These are phyloP conservation scores for Gymnorhina tibicen DNA, from an alignment of 2,113 vertebrate genomes.

Conservation along the genomic window DNA sequence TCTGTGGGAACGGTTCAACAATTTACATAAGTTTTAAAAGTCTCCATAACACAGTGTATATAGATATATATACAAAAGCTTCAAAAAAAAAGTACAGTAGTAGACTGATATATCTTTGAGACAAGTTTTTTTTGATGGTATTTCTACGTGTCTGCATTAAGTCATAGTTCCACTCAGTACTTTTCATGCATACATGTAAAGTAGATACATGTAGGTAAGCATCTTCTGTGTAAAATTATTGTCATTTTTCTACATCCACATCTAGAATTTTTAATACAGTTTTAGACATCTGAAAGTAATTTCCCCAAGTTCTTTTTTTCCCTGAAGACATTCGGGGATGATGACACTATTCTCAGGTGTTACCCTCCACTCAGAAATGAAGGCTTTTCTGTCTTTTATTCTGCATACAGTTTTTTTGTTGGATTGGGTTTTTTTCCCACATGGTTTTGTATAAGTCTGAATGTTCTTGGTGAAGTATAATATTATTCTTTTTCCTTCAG, in stretches of 20 bases:
- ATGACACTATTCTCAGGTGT: background rate
- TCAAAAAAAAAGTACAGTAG: background rate
- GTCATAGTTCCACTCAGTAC: background rate
- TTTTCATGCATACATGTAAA: background rate
- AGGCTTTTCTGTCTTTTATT: background rate
- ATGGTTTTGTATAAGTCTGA: background rate
- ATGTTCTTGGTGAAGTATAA: background rate
- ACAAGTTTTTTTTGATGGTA: background rate
- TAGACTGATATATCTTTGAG: background rate
- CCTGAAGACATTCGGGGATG: rapidly evolving
- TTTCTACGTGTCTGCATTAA: background rate
- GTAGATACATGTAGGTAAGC: background rate
- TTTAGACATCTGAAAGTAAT: background rate
- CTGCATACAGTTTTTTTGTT: background rate
- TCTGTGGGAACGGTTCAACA: background rate
- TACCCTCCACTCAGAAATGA: background rate
- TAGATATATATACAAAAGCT: background rate
- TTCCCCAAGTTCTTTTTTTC: background rate
- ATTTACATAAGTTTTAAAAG: background rate
- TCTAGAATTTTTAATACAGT: background rate
- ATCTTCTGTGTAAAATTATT: background rate
- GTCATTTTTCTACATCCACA: background rate
- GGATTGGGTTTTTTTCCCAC: rapidly evolving
- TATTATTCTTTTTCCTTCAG: background rate
- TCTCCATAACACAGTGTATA: background rate